These are phyloP conservation scores for Drosophila aff. DNA, from an alignment of 1,140 invertebrate species.

Conservation along the genomic window DNA sequence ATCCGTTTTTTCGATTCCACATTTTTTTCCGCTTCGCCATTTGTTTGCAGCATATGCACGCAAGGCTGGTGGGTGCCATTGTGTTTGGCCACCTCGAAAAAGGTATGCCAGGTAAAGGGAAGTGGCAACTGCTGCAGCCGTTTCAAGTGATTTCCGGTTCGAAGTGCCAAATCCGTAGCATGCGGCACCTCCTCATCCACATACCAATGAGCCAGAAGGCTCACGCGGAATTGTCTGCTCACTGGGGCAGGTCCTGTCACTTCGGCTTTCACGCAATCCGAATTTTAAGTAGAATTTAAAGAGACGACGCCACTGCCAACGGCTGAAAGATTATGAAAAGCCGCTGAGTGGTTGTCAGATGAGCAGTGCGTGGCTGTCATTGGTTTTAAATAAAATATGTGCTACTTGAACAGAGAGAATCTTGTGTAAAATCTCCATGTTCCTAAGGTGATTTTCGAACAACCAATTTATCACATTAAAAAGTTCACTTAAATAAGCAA, in stretches of 20 bases:
- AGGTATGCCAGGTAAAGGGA: slow-evolving; percentile 2
- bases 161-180: slow-evolving; percentile 41
- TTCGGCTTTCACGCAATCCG: slow-evolving; percentile 54
- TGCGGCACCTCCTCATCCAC: slow-evolving; percentile 36
- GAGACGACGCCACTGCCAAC: background rate
- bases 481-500: too few species aligned
- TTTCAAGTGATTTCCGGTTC: slow-evolving; percentile 70
- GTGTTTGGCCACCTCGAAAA: slow-evolving; percentile 40
- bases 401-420: background rate
- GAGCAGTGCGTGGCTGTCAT: slow-evolving; percentile 1
- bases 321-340: slow-evolving; percentile 35
- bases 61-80: slow-evolving; percentile 11
- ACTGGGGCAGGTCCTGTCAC: slow-evolving; percentile 32
- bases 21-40: background rate
- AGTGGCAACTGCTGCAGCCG: slow-evolving; percentile 44
- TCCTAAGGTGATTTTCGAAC: background rate
- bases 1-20: slow-evolving; percentile 13
- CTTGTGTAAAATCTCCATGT: background rate
- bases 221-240: slow-evolving; percentile 8
- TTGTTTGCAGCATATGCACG: slow-evolving; percentile 28
- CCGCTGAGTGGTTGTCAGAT: slow-evolving; percentile 39
- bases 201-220: slow-evolving; percentile 60
- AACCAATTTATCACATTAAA: too few species aligned
- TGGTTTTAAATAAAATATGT: slow-evolving; percentile 28
- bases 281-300: slow-evolving; percentile 67